Evolutionary conservation across 2,113 vertebrate genomes (phyloP).

Genomic region (Calypte anna): DNA sequence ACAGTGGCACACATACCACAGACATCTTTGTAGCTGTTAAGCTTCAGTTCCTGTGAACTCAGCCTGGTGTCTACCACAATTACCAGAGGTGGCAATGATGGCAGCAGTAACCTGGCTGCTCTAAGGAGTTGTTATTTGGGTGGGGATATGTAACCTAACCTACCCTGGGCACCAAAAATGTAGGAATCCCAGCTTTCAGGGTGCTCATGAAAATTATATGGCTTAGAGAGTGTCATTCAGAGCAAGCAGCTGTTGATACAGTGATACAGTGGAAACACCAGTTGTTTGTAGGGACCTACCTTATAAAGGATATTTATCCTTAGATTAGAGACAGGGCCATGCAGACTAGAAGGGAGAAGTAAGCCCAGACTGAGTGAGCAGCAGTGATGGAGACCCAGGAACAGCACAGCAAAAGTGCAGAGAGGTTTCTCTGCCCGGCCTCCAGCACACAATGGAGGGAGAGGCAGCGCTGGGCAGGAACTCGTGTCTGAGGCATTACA

Average conservation of each 20-base stretch:
- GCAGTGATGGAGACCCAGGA: neutral
- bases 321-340: neutral
- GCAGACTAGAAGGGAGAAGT: neutral
- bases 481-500: fast-evolving
- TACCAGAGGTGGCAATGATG: neutral
- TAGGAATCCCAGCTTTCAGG: neutral
- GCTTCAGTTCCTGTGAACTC: neutral
- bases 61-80: neutral
- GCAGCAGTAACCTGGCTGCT: neutral
- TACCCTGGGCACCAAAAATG: neutral
- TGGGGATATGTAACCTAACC: neutral
- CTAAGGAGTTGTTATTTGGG: neutral
- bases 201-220: neutral
- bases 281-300: neutral
- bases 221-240: neutral
- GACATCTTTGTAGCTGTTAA: neutral
- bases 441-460: neutral
- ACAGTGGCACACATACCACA: fast-evolving
- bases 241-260: neutral
- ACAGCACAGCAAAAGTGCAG: neutral
- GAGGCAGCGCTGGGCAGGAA: neutral
- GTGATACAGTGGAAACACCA: neutral
- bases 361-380: neutral
- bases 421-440: neutral
- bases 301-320: neutral